A percentile compares a stretch with the other conserved stretches of the same genome.
These are phyloP conservation scores for Cartodere bifasciata DNA, from an alignment of 2,888 invertebrate genomes.

Conservation along the genomic window DNA sequence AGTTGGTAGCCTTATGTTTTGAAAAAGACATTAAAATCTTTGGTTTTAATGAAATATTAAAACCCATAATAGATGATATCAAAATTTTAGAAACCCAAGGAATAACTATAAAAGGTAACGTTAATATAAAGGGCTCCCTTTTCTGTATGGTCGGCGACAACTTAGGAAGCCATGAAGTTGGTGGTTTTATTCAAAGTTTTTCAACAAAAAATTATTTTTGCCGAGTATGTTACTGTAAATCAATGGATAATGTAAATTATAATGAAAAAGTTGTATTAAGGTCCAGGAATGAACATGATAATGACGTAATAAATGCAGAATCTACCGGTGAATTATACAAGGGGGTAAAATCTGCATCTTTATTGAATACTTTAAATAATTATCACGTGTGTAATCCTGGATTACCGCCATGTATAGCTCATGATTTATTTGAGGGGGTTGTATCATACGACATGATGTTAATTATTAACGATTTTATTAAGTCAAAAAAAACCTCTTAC, in stretches of 20 bases:
- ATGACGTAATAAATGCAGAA: too few relatives aligned
- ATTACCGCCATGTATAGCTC: conserved; percentile 16
- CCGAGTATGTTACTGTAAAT: conserved; percentile 17
- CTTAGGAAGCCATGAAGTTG: conserved; percentile 22
- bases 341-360: conserved; percentile 15
- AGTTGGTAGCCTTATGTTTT: conserved; percentile 18
- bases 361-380: conserved; percentile 15
- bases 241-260: conserved; percentile 4
- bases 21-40: conserved; percentile 15
- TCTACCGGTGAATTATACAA: conserved; percentile 3
- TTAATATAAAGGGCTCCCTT: conserved; percentile 14
- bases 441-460: conserved; percentile 15
- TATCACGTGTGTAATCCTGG: conserved; percentile 18
- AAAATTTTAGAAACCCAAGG: conserved; percentile 16
- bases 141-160: conserved; percentile 18
- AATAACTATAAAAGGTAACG: conserved; percentile 8
- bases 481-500: conserved; percentile 10
- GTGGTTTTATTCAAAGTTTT: conserved; percentile 22
- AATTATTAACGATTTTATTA: conserved; percentile 13
- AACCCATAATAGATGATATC: conserved; percentile 16
- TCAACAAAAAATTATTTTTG: conserved; percentile 17
- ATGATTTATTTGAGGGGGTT: conserved; percentile 18
- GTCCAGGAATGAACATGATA: conserved; percentile 4
- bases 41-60: conserved; percentile 15
- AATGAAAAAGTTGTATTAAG: conserved; percentile 1